Base-by-base conservation (phyloP, 1,140 invertebrate species). In the Melanaphis sacchari region DNA sequence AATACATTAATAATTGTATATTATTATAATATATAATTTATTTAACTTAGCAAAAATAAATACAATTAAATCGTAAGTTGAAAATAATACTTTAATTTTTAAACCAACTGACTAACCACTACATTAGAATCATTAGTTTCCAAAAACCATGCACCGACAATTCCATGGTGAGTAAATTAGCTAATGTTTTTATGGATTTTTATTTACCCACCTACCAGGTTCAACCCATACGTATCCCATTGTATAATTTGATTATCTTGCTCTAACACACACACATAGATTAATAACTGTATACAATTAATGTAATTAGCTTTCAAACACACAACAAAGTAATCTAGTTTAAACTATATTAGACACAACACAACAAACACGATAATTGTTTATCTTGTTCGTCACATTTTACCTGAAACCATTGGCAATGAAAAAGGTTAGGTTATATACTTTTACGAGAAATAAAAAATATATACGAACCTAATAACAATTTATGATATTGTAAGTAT, bases 241-340 rank as follows among this genome's bases (percentile, higher is more conserved):
- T 90, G 40, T 90, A 76, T 76, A 91, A 91, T 91, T 91, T 46
- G 40, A 66, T 91, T 59, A 76, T 40, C 59, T 43, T 43, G 24
- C 54, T 91, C 52, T 66, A 59, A 90, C 90, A 91, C 59, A 76
- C 59, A 76, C 40, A 46, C 90, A n/a, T 76, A 91, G 90, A 59
- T 91, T 91, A 91, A 91, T 76, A 59, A 46, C 59, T 40, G 54
- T 66, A 76, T 76, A 40, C 90, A 76, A 46, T 91, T 91, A 76
- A 91, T 46, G 59, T 91, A 91, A 91, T 91, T 76, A 91, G 31
- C 59, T 91, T 91, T 91, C 41, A 91, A 7, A 43, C 38, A 31
- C 24, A 91, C 18, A 22, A 36, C 26, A 40, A 31, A 40, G 52
- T 91, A 91, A 76, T 91, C 90, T 76, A 81, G 59, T 91, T 91